Evolutionary conservation across 2,888 invertebrate species (phyloP).

Genomic region (Tetropium fuscum): DNA sequence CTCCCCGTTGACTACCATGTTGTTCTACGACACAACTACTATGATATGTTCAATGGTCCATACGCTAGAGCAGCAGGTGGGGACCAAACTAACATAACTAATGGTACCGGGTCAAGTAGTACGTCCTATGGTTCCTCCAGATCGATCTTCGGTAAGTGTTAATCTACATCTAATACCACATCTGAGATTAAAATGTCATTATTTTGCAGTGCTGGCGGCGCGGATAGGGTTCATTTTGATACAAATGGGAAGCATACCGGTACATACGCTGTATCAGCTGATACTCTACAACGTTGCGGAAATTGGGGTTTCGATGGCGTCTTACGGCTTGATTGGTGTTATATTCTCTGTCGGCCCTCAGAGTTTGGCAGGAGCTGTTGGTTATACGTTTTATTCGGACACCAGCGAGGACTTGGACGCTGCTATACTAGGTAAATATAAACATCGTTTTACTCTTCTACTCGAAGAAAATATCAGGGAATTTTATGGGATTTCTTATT

Average conservation of each 20-base stretch:
- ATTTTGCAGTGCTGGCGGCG: constrained; percentile 41
- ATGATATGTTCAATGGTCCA: constrained; percentile 24
- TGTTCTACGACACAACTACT: constrained; percentile 20
- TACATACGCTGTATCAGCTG: constrained; percentile 60
- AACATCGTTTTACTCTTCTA: too few relatives aligned
- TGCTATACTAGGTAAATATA: not conserved
- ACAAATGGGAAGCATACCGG: constrained; percentile 61
- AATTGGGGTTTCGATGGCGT: constrained; percentile 54
- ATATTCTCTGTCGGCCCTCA: constrained; percentile 58
- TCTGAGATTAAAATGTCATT: not conserved
- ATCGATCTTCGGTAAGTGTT: constrained; percentile 1
- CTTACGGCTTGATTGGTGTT: constrained; percentile 56
- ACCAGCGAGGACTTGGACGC: not conserved
- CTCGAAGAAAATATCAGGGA: too few relatives aligned
- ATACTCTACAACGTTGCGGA: constrained; percentile 61
- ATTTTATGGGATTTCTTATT: too few relatives aligned
- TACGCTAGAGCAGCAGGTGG: constrained; percentile 10
- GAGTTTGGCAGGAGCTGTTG: constrained; percentile 47
- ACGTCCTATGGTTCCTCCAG: not conserved
- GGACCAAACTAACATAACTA: constrained; percentile 9
- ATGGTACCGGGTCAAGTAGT: not conserved
- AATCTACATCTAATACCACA: not conserved
- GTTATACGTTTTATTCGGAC: constrained; percentile 27
- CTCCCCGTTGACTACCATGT: constrained; percentile 16
- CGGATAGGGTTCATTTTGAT: constrained; percentile 51